A percentile compares a stretch with the other conserved stretches of the same genome.
phyloP scores from a whole-genome alignment of 2,113 vertebrate genomes.

The Kryptolebias marmoratus region DNA sequence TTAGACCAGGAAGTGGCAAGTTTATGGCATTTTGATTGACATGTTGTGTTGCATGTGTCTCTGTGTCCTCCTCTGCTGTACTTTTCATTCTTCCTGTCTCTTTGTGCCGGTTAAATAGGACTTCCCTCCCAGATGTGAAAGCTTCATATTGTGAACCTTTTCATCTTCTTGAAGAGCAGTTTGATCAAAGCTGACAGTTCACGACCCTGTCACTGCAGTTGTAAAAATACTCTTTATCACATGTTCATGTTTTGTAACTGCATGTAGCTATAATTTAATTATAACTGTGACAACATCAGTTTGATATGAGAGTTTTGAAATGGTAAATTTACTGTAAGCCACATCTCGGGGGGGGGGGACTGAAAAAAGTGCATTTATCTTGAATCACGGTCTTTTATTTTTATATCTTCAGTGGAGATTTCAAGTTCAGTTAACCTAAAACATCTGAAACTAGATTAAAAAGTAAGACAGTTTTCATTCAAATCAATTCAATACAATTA shows the following conservation, averaged over 20 bases:
- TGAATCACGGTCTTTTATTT: no score
- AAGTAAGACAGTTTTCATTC: no score
- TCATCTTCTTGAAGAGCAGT: constrained; percentile 40
- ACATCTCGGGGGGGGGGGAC: no score
- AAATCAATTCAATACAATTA: no score
- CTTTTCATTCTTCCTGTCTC: constrained; percentile 67
- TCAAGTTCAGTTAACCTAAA: no score
- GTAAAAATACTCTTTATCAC: constrained; percentile 46
- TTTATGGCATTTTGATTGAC: constrained; percentile 58
- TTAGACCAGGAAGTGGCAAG: constrained; percentile 46
- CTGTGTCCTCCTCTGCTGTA: constrained; percentile 39
- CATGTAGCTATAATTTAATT: constrained; percentile 3
- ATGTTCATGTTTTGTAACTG: constrained; percentile 13
- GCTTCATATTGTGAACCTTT: constrained; percentile 39
- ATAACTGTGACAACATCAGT: background rate
- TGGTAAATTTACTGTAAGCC: no score
- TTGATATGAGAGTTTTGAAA: no score
- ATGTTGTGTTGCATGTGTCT: constrained; percentile 72
- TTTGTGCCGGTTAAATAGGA: constrained; percentile 55
- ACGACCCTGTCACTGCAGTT: constrained; percentile 57
- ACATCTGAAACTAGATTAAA: no score
- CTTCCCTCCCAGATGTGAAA: constrained; percentile 72
- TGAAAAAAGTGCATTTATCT: no score
- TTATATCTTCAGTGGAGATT: no score
- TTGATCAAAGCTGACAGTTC: constrained; percentile 70